These are phyloP conservation scores for Gibbula magus DNA, from an alignment of 2,888 invertebrate species.

Conservation along the genomic window DNA sequence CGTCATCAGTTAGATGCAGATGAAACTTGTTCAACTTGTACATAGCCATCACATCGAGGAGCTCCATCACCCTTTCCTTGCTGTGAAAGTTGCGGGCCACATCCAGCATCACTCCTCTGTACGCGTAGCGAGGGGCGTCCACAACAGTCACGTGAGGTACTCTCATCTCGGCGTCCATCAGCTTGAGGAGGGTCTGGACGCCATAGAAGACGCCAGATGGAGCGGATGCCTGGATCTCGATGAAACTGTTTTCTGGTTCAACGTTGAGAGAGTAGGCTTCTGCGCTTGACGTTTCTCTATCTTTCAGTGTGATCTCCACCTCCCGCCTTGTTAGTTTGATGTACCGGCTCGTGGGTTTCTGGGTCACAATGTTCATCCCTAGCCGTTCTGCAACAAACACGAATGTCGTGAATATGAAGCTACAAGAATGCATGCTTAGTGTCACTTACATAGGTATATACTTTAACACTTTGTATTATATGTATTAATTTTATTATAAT, in stretches of 20 bases:
- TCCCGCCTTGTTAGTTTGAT: slow-evolving; percentile 36
- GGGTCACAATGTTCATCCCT: slow-evolving; percentile 25
- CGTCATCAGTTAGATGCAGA: slow-evolving; percentile 72
- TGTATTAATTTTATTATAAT: no score
- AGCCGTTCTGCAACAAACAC: slow-evolving; percentile 36
- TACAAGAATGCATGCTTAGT: background rate
- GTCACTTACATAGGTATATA: background rate
- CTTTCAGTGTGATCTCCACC: slow-evolving; percentile 33
- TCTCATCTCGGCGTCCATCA: slow-evolving; percentile 40
- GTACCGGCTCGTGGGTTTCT: slow-evolving; percentile 35
- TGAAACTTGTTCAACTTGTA: slow-evolving; percentile 73
- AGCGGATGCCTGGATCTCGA: slow-evolving; percentile 49
- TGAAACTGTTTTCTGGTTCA: slow-evolving; percentile 39
- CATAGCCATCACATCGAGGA: slow-evolving; percentile 68
- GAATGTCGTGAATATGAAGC: background rate
- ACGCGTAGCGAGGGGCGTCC: slow-evolving; percentile 65
- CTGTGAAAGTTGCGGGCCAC: slow-evolving; percentile 69
- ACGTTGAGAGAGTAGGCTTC: slow-evolving; percentile 57
- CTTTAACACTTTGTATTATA: background rate
- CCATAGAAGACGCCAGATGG: slow-evolving; percentile 61
- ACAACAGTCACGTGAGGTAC: slow-evolving; percentile 47
- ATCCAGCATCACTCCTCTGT: slow-evolving; percentile 71
- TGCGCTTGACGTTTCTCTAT: slow-evolving; percentile 27
- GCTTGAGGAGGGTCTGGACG: slow-evolving; percentile 56
- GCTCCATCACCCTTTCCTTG: slow-evolving; percentile 51